phyloP scores from a whole-genome alignment of 2,888 invertebrate genomes.

The Actias luna region DNA sequence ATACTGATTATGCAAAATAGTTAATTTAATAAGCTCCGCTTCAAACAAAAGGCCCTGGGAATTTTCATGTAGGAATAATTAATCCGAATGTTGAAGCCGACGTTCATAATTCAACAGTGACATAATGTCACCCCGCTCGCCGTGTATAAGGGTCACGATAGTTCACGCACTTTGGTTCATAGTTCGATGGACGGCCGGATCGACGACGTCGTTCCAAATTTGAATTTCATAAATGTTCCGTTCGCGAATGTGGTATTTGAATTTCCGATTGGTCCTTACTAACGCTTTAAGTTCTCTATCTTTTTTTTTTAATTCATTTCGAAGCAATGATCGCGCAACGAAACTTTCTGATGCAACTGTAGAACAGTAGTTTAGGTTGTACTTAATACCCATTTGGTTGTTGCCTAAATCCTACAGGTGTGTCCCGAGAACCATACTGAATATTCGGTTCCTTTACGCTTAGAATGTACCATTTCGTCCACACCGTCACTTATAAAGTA shows the following conservation, averaged over 20 bases:
- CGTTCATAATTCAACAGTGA: slow-evolving; percentile 3
- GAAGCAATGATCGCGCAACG: no score
- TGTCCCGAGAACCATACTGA: no score
- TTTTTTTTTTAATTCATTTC: neutral
- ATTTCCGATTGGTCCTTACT: slow-evolving; percentile 14
- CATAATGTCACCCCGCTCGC: slow-evolving; percentile 13
- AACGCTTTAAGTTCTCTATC: neutral
- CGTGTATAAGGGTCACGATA: slow-evolving; percentile 17
- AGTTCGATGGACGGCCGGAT: slow-evolving; percentile 45
- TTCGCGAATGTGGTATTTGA: slow-evolving; percentile 22
- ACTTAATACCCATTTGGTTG: no score
- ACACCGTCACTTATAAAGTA: no score
- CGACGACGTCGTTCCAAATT: slow-evolving; percentile 47
- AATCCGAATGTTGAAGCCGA: neutral
- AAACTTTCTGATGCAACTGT: no score
- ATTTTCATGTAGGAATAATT: neutral
- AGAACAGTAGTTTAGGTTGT: no score
- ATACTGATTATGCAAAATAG: no score
- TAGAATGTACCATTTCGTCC: no score
- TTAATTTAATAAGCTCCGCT: neutral
- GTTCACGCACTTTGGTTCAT: slow-evolving; percentile 30
- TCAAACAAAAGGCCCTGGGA: neutral
- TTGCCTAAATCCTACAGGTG: no score
- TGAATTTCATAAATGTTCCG: slow-evolving; percentile 46
- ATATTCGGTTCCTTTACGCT: no score